Conservation (phyloP, 2,113 vertebrate species). For the Osmerus mordax region DNA sequence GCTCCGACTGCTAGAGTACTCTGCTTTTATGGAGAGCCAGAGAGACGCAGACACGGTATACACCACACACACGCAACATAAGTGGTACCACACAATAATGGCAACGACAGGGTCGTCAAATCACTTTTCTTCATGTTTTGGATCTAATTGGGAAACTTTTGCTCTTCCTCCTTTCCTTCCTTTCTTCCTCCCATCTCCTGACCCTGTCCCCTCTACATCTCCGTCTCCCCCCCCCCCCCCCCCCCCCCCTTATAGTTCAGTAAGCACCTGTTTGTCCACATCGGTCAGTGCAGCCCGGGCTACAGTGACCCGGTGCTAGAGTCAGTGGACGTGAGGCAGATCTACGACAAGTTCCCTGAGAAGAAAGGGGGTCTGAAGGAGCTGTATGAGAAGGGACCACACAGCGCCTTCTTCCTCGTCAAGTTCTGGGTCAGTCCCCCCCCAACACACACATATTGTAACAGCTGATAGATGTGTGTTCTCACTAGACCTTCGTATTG, state of each 20-base stretch:
- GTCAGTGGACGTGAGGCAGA: conserved; percentile 80
- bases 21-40: conserved; percentile 92
- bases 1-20: conserved; percentile 90
- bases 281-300: conserved; percentile 81
- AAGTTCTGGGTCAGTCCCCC: conserved; percentile 78
- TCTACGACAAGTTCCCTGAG: conserved; percentile 84
- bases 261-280: conserved; percentile 87
- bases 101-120: too few species aligned
- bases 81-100: too few species aligned
- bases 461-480: too few species aligned
- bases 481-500: too few species aligned
- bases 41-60: conserved; percentile 88
- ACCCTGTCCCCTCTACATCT: neutral
- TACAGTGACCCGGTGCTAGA: conserved; percentile 81
- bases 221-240: neutral
- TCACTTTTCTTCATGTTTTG: too few species aligned
- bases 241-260: conserved; percentile 71
- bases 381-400: conserved; percentile 82
- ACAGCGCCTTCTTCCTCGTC: conserved; percentile 83
- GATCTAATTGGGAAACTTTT: too few species aligned
- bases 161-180: neutral
- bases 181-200: neutral
- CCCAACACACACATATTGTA: neutral
- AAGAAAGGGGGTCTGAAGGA: conserved; percentile 85
- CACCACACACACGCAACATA: neutral